A percentile compares a stretch with the other conserved stretches of the same genome.
Conservation (phyloP, 2,113 vertebrate genomes). For the Lamprotornis superbus region DNA sequence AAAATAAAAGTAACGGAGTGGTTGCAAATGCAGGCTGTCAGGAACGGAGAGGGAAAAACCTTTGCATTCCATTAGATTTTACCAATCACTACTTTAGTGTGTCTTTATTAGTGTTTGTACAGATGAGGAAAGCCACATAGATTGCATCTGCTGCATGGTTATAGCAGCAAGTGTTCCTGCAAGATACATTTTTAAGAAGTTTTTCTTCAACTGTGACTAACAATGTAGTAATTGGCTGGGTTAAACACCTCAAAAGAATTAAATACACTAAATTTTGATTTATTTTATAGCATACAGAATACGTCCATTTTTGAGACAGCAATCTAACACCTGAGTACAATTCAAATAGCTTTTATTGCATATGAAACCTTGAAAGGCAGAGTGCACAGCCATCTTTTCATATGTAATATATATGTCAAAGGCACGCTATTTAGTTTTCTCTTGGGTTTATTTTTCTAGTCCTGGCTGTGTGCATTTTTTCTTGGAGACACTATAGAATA, state of each 20-base stretch:
- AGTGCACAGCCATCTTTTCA: background rate
- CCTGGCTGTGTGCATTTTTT: background rate
- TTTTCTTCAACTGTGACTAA: background rate
- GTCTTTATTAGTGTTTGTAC: conserved; percentile 5
- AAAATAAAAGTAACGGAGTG: conserved; percentile 63
- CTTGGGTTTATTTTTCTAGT: background rate
- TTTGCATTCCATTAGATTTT: conserved; percentile 30
- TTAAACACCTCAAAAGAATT: background rate
- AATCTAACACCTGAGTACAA: background rate
- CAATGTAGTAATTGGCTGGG: background rate
- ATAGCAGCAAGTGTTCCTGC: background rate
- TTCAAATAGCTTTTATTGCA: background rate
- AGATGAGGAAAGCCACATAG: background rate
- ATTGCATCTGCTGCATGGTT: background rate
- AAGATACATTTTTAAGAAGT: background rate
- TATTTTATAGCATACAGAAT: background rate
- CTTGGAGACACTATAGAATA: background rate
- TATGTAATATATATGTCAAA: background rate
- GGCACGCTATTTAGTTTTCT: background rate
- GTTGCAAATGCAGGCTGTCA: conserved; percentile 69
- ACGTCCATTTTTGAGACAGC: background rate
- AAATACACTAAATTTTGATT: background rate
- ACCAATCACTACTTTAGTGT: background rate
- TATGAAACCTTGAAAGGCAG: background rate
- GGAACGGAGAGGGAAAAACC: conserved; percentile 54